Base-by-base conservation (phyloP, 2,797 vertebrate genomes). In the Tadarida brasiliensis region DNA sequence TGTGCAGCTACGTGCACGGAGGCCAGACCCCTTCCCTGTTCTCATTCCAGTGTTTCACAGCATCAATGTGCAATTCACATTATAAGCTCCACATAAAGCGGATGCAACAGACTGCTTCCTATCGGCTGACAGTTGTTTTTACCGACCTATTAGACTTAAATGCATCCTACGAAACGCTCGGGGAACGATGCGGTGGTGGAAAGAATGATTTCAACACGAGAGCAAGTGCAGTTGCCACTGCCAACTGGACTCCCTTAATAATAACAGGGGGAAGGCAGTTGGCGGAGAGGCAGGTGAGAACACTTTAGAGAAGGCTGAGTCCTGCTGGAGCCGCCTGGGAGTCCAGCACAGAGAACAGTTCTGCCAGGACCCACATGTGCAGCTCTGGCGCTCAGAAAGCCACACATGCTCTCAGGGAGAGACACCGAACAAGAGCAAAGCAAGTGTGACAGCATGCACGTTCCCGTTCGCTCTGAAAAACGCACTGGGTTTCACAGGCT, bases 271-370 rank as follows among this genome's bases (percentile, higher is more conserved):
- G 39, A 78, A 82, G 85, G 49, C 56, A 88, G 57, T 85, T 96
- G 91, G 94, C 91, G 33, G 35, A 56, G 70, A 87, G 61, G 26
- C 81, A 97, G 96, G 91, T 98, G 88, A 97, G 91, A 97, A 96
- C 77, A 78, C 63, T 96, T 87, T 47, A 49, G 89, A 74, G 54
- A 90, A 81, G 63, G 17, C 70, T 78, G 47, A 88, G 80, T 68
- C 76, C 71, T 5, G 0, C 3, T 1, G 0, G 56, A 89, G 61
- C 65, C 90, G 57, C n/a, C n/a, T 39, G 7, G 47, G 10, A 90
- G 59, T 90, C 61, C 91, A 47, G 91, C 33, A 82, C 22, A 17
- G n/a, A 91, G 56, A 70, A 26, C 12, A 14, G 30, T 19, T 81
- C 54, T 96, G 77, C 91, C 91, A 92, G 84, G 89, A 87, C 89